Base-by-base conservation (phyloP, 2,797 vertebrate species). In the Propithecus perrieri region DNA sequence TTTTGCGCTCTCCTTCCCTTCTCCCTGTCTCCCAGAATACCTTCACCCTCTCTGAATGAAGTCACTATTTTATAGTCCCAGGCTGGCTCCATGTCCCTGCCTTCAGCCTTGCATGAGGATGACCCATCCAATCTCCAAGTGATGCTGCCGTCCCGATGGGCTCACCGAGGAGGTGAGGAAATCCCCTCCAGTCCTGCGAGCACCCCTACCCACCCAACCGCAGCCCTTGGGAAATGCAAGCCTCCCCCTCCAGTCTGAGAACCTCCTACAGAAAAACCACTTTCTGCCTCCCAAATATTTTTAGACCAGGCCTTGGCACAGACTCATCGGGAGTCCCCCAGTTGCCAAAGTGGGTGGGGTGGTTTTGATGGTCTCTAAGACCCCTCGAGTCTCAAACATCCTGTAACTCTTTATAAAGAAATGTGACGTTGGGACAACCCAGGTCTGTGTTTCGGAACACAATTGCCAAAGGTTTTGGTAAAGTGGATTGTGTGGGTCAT, bases 401-500 rank as follows among this genome's bases (percentile, higher is more conserved):
- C 43, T 35, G 2, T 57, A 43, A 59, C 4, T 57, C 46, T 63
- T 69, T 85, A 22, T 1, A 35, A 35, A 61, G 35, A 63, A 17
- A 35, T 4, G 1, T 3, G 33, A 12, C 53, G 20, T 7, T 8
- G 14, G 35, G 46, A 41, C 12, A 26, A 48, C 43, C 57, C n/a
- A 38, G 35, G 28, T 61, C 53, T 84, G 5, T 5, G 28, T 61
- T 72, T n/a, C 50, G 35, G 22, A 72, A 76, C 20, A 35, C 2
- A 3, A 35, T 11, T 0, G 0, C 63, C 43, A 22, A 28, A 8
- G 65, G 53, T 30, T 33, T 61, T 30, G 14, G 17, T 41, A 24
- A 14, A 4, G 2, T 0, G 20, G 14, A 20, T n/a, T 30, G 0
- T 28, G 10, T 0, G 15, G 50, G 63, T 26, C n/a, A 46, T 75